Percentiles rank a stretch among this genome's conserved stretches.
Evolutionary conservation across 2,797 vertebrate species (phyloP).

Genomic region (Falco peregrinus): DNA sequence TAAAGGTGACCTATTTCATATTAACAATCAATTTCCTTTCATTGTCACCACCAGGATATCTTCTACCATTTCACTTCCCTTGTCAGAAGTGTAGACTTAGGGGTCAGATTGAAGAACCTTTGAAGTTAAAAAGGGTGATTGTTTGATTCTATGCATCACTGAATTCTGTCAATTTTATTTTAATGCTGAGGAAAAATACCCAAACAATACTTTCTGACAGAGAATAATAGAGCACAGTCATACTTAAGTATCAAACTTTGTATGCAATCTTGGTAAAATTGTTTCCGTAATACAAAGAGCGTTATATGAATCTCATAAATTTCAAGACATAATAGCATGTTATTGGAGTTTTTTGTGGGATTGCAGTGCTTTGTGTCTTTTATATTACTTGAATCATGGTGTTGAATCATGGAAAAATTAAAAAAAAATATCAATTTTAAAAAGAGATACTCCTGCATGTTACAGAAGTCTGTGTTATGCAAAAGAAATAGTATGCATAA

Average conservation of each 20-base stretch:
- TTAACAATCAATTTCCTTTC: constrained; percentile 44
- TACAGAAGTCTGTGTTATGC: not conserved
- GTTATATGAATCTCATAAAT: not conserved
- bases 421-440: not conserved
- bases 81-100: not conserved
- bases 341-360: not conserved
- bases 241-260: not conserved
- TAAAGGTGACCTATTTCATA: constrained; percentile 29
- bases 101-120: not conserved
- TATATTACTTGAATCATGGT: not conserved
- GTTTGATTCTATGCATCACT: not conserved
- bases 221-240: not conserved
- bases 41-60: not conserved
- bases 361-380: not conserved
- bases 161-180: constrained; percentile 41
- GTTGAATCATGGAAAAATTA: not conserved
- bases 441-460: not conserved
- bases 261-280: constrained; percentile 3
- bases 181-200: constrained; percentile 24
- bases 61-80: not conserved
- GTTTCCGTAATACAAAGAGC: constrained; percentile 1
- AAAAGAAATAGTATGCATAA: constrained; percentile 8
- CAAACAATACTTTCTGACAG: not conserved
- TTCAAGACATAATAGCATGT: not conserved
- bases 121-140: not conserved